Evolutionary conservation across 1,140 invertebrate species (phyloP).

Genomic region (Orius insidiosus): DNA sequence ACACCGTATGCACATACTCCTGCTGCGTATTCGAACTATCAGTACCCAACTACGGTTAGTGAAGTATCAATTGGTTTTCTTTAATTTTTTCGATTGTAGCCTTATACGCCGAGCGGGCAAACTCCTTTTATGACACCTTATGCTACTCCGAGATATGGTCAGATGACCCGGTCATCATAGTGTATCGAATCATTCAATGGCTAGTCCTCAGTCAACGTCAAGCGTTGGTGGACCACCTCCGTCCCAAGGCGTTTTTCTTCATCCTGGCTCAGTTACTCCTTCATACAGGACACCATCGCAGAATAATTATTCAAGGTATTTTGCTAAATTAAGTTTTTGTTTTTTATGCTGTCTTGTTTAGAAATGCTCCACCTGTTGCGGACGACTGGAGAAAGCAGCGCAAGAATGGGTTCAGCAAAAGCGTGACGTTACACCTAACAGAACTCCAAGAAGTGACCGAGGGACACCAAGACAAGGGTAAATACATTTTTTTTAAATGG

Average conservation of each 20-base stretch:
- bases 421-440: conserved; percentile 24
- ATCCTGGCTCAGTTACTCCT: conserved; percentile 34
- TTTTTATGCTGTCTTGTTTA: conserved; percentile 9
- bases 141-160: conserved; percentile 44
- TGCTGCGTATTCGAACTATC: conserved; percentile 30
- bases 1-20: conserved; percentile 49
- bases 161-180: conserved; percentile 31
- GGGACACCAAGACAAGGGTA: conserved; percentile 12
- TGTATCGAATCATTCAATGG: conserved; percentile 4
- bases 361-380: conserved; percentile 1
- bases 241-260: conserved; percentile 32
- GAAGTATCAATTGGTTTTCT: background rate
- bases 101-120: conserved; percentile 76
- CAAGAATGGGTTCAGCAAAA: conserved; percentile 58
- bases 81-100: no score
- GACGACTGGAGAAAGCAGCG: conserved; percentile 69
- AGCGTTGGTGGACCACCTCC: conserved; percentile 2
- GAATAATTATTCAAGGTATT: conserved; percentile 6
- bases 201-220: conserved; percentile 16
- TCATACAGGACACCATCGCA: conserved; percentile 28
- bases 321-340: background rate
- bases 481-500: conserved; percentile 2
- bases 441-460: conserved; percentile 20
- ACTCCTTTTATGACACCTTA: conserved; percentile 84
- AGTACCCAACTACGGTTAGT: conserved; percentile 36